These are phyloP conservation scores for Dichetophora obliterata DNA, from an alignment of 2,888 invertebrate genomes.

Conservation along the genomic window DNA sequence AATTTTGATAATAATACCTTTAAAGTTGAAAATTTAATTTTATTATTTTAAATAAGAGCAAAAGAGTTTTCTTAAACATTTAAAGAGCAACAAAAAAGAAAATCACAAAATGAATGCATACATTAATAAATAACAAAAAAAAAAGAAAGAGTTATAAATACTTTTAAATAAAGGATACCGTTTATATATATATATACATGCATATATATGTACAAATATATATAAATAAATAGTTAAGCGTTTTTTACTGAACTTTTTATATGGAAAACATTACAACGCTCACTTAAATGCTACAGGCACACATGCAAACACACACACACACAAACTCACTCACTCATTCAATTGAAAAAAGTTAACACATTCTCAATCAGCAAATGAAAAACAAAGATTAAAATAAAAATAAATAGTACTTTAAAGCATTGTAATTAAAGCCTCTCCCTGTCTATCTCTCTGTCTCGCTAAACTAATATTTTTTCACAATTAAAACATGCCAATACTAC, in stretches of 20 bases:
- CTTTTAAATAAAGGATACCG: slow-evolving; percentile 33
- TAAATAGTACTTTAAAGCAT: slow-evolving; percentile 45
- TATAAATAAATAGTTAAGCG: slow-evolving; percentile 58
- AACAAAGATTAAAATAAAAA: slow-evolving; percentile 31
- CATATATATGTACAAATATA: slow-evolving; percentile 17
- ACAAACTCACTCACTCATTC: slow-evolving; percentile 13
- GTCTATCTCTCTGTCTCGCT: slow-evolving; percentile 46
- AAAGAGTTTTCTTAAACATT: slow-evolving; percentile 23
- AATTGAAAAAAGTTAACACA: slow-evolving; percentile 46
- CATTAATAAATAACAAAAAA: slow-evolving; percentile 6
- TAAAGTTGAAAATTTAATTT: neutral
- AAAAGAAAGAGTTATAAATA: slow-evolving; percentile 28
- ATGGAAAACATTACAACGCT: slow-evolving; percentile 41
- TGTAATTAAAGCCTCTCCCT: slow-evolving; percentile 45
- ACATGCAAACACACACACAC: slow-evolving; percentile 7
- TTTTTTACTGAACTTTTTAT: slow-evolving; percentile 66
- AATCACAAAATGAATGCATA: slow-evolving; percentile 28
- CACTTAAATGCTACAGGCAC: slow-evolving; percentile 23
- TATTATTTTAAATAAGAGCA: slow-evolving; percentile 1
- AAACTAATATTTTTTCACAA: slow-evolving; percentile 43
- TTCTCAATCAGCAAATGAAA: slow-evolving; percentile 43
- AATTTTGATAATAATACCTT: slow-evolving; percentile 28
- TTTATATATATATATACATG: slow-evolving; percentile 32
- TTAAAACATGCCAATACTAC: slow-evolving; percentile 38
- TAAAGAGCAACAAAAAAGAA: slow-evolving; percentile 8